A percentile compares a stretch with the other conserved stretches of the same genome.
phyloP scores from a whole-genome alignment of 2,888 invertebrate genomes.

The Netelia inedita region DNA sequence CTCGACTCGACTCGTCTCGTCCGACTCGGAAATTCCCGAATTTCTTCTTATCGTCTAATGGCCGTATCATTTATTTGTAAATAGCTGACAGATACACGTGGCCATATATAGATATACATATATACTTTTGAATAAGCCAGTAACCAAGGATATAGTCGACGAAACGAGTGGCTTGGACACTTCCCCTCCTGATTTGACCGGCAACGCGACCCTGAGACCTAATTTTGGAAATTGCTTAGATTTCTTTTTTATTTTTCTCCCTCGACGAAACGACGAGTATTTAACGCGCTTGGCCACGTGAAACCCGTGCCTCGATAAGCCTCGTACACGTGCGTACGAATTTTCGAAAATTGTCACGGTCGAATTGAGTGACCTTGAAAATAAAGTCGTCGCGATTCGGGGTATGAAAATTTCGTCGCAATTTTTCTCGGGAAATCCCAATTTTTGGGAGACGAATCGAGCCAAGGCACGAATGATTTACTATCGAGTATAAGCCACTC shows the following conservation, averaged over 20 bases:
- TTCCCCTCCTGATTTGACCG: constrained; percentile 17
- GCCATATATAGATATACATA: background rate
- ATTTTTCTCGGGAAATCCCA: no score
- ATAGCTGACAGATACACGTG: background rate
- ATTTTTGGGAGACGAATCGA: background rate
- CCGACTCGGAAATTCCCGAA: background rate
- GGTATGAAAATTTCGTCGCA: no score
- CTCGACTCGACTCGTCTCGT: background rate
- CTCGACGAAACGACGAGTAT: constrained; percentile 19
- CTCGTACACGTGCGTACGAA: background rate
- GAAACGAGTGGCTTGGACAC: constrained; percentile 3
- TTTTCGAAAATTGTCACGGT: background rate
- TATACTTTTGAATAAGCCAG: background rate
- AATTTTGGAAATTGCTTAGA: constrained; percentile 72
- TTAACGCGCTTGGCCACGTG: constrained; percentile 36
- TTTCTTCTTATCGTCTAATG: background rate
- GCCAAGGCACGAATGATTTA: background rate
- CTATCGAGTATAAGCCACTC: background rate
- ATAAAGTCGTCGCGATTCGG: background rate
- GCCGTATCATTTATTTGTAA: background rate
- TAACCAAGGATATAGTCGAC: constrained; percentile 40
- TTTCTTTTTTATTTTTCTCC: constrained; percentile 47
- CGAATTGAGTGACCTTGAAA: constrained; percentile 15
- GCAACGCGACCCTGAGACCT: constrained; percentile 71
- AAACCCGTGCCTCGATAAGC: background rate